phyloP scores from a whole-genome alignment of 2,888 invertebrate species.

The Netelia virgata region DNA sequence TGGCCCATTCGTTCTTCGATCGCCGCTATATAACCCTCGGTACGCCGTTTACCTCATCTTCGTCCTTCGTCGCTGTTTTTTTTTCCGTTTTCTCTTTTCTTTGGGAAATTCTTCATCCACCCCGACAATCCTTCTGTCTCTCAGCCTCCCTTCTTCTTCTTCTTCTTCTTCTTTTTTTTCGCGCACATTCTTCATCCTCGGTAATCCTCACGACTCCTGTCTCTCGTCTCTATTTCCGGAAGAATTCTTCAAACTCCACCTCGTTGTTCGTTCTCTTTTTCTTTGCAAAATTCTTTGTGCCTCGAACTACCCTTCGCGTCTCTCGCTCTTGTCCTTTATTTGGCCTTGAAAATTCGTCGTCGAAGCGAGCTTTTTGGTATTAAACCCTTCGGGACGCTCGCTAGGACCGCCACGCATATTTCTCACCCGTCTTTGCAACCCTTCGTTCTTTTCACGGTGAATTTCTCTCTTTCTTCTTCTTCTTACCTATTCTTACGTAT shows the following conservation, averaged over 20 bases:
- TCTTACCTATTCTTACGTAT: background rate
- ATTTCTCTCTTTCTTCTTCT: background rate
- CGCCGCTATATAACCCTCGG: conserved; percentile 26
- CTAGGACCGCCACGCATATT: background rate
- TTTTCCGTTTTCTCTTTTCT: conserved; percentile 7
- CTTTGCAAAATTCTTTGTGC: background rate
- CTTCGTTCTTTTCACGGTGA: conserved; percentile 44
- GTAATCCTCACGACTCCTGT: background rate
- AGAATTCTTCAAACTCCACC: background rate
- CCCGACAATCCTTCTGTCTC: background rate
- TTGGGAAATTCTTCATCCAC: conserved; percentile 10
- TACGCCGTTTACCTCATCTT: conserved; percentile 48
- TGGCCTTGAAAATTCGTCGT: background rate
- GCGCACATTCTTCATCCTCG: conserved; percentile 28
- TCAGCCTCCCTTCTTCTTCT: background rate
- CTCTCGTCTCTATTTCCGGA: conserved; percentile 7
- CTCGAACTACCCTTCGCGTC: background rate
- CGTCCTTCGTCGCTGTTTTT: conserved; percentile 19
- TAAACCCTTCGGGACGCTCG: background rate
- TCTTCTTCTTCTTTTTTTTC: background rate
- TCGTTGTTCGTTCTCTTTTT: background rate
- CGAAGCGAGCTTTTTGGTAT: too few relatives aligned
- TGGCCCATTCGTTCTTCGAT: background rate
- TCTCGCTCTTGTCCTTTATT: background rate
- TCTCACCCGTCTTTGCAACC: conserved; percentile 32